phyloP scores from a whole-genome alignment of 2,888 invertebrate genomes.

The Octonoba sinensis region DNA sequence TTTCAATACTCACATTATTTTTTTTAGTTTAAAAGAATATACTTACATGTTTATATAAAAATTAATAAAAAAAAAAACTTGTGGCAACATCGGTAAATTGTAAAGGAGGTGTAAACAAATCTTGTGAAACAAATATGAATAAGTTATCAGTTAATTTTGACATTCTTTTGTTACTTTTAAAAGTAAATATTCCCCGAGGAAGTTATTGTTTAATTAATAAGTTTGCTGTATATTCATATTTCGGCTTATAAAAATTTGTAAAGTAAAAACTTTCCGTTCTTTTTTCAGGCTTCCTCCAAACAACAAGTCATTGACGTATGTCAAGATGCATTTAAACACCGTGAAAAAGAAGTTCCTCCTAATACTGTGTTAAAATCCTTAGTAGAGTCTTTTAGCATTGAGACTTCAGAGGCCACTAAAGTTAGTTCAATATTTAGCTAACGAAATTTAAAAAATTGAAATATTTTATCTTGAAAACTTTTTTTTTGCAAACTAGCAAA shows the following conservation, averaged over 20 bases:
- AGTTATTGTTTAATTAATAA: neutral
- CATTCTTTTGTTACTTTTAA: conserved; percentile 35
- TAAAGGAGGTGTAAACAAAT: neutral
- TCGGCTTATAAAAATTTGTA: neutral
- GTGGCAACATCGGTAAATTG: no score
- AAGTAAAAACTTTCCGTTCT: neutral
- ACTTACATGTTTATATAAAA: no score
- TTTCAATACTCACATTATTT: no score
- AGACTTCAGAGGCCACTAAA: conserved; percentile 36
- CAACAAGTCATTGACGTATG: conserved; percentile 55
- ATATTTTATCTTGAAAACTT: neutral
- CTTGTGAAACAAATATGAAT: conserved; percentile 19
- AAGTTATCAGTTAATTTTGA: conserved; percentile 46
- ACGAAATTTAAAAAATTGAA: neutral
- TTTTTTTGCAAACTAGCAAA: no score
- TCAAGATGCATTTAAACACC: conserved; percentile 50
- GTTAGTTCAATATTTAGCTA: neutral
- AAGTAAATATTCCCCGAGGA: conserved; percentile 18
- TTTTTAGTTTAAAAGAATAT: no score
- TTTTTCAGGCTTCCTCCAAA: conserved; percentile 50
- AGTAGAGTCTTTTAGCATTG: conserved; percentile 33
- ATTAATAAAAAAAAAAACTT: no score
- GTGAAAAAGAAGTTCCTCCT: conserved; percentile 44
- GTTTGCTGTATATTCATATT: neutral
- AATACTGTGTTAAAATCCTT: conserved; percentile 33